These are phyloP conservation scores for Papilio xuthus DNA, from an alignment of 1,140 invertebrate genomes.

Conservation along the genomic window DNA sequence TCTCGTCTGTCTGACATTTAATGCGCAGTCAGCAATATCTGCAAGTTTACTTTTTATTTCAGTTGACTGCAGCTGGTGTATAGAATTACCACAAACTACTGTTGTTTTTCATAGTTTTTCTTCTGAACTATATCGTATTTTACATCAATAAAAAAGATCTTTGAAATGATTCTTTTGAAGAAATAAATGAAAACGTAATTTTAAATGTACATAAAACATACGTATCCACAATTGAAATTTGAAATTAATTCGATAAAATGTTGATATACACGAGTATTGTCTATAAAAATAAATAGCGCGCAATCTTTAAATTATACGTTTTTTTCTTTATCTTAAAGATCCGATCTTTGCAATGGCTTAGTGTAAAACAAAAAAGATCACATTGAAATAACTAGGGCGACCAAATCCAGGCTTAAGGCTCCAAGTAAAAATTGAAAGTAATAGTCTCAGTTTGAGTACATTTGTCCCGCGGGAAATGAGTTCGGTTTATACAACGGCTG, in stretches of 20 bases:
- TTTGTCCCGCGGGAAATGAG: neutral
- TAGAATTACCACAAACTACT: neutral
- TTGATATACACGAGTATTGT: neutral
- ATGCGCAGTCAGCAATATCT: neutral
- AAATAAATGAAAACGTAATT: neutral
- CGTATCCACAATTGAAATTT: too few relatives aligned
- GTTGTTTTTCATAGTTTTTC: neutral
- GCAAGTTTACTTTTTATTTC: neutral
- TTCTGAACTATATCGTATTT: neutral
- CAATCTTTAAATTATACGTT: neutral
- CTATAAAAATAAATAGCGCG: neutral
- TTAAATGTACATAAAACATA: too few relatives aligned
- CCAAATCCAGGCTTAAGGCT: neutral
- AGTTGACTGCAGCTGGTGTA: neutral
- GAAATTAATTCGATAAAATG: neutral
- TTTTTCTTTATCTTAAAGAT: neutral
- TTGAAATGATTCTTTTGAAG: neutral
- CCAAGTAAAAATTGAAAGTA: conserved; percentile 2
- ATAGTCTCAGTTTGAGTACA: neutral
- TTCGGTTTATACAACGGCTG: neutral
- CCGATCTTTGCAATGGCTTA: neutral
- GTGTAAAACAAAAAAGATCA: neutral
- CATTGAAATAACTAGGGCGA: neutral
- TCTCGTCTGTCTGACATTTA: neutral
- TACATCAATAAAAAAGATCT: neutral